phyloP scores from a whole-genome alignment of 2,113 vertebrate genomes.

The Solea solea region DNA sequence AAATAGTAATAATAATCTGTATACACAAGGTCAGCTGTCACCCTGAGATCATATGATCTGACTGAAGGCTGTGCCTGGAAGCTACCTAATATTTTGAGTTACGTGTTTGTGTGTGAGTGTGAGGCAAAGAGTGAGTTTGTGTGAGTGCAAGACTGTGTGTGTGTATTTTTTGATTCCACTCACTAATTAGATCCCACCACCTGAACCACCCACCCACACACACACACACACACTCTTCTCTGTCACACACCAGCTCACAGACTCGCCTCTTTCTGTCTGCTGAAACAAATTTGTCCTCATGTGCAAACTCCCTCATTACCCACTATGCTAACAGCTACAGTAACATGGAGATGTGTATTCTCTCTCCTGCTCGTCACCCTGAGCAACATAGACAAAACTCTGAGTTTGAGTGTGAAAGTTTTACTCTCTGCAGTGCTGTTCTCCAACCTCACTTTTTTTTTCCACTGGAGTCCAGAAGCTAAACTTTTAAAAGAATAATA shows the following conservation, averaged over 20 bases:
- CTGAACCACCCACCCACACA: conserved; percentile 51
- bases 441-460: neutral
- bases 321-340: conserved; percentile 13
- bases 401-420: conserved; percentile 16
- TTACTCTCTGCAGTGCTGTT: neutral
- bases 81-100: conserved; percentile 5
- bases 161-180: conserved; percentile 45
- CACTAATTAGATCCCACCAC: conserved; percentile 58
- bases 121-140: neutral
- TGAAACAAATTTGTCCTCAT: conserved; percentile 41
- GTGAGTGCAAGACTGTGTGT: conserved; percentile 7
- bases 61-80: conserved; percentile 53
- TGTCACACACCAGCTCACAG: conserved; percentile 34
- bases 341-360: conserved; percentile 34
- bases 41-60: conserved; percentile 48
- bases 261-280: conserved; percentile 29
- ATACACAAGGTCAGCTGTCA: conserved; percentile 68
- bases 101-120: neutral
- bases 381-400: conserved; percentile 21
- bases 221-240: neutral
- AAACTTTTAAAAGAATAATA: neutral
- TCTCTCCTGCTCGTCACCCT: conserved; percentile 34
- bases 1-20: conserved; percentile 36
- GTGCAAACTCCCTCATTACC: conserved; percentile 43
- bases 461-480: neutral